These are phyloP conservation scores for Scleropages formosus DNA, from an alignment of 2,797 vertebrate genomes.

Conservation along the genomic window DNA sequence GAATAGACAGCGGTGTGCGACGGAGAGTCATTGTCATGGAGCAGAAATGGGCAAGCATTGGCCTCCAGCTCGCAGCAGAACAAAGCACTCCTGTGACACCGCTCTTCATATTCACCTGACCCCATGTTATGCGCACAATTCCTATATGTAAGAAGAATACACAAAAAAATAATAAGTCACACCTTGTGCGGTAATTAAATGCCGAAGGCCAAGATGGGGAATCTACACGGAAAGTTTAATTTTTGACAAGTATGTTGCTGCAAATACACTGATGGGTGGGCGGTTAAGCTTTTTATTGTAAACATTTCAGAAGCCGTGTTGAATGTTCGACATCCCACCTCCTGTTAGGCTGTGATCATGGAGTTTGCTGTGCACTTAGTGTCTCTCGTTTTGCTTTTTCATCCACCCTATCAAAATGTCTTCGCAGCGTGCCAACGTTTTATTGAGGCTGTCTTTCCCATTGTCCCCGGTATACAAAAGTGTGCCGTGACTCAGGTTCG, in stretches of 20 bases:
- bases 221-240: no score
- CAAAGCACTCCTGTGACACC: no score
- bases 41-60: no score
- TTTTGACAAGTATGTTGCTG: neutral
- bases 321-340: neutral
- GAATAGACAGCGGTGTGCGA: no score
- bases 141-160: neutral
- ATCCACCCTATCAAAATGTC: neutral
- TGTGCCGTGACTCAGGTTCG: neutral
- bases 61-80: no score
- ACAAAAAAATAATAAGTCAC: neutral
- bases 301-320: neutral
- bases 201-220: no score
- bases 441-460: neutral
- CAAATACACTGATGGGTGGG: neutral
- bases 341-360: neutral
- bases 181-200: neutral
- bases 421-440: neutral
- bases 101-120: no score
- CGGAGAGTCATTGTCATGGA: no score
- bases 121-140: neutral
- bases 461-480: neutral
- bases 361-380: neutral
- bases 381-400: neutral
- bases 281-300: neutral